Percentiles rank a stretch among this genome's conserved stretches.
Evolutionary conservation across 1,140 invertebrate genomes (phyloP).

Genomic region (Coboldia fuscipes): DNA sequence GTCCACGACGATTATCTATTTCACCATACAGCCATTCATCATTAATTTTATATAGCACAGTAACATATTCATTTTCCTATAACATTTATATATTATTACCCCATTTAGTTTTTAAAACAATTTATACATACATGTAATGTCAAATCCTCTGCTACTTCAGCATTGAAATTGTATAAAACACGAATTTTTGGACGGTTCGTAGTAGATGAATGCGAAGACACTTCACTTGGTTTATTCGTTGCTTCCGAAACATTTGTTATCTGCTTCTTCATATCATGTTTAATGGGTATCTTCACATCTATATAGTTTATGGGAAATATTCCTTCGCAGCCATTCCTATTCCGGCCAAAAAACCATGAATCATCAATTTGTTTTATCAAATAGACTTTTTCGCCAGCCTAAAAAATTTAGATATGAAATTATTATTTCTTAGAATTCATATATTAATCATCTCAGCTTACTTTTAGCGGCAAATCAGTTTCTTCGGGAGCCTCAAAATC

Average conservation of each 20-base stretch:
- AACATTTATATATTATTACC: neutral
- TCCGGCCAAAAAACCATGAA: conserved; percentile 58
- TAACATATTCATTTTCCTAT: conserved; percentile 34
- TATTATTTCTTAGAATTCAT: conserved; percentile 3
- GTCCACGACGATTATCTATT: conserved; percentile 38
- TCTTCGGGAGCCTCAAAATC: conserved; percentile 44
- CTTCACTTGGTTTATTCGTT: neutral
- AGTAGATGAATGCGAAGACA: conserved; percentile 4
- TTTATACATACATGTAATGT: conserved; percentile 26
- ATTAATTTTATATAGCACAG: conserved; percentile 44
- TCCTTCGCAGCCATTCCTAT: conserved; percentile 36
- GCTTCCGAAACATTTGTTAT: neutral
- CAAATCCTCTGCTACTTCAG: conserved; percentile 34
- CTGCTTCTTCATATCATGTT: conserved; percentile 17
- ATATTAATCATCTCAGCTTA: conserved; percentile 20
- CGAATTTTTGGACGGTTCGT: conserved; percentile 18
- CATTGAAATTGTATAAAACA: conserved; percentile 37
- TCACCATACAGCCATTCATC: conserved; percentile 67
- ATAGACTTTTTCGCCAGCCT: conserved; percentile 47
- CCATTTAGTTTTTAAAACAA: neutral
- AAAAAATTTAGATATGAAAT: conserved; percentile 17
- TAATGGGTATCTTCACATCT: conserved; percentile 47
- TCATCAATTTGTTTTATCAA: conserved; percentile 43
- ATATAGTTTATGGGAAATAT: conserved; percentile 66
- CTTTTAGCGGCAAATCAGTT: conserved; percentile 50